Base-by-base conservation (phyloP, 2,797 vertebrate species). In the Alca torda region DNA sequence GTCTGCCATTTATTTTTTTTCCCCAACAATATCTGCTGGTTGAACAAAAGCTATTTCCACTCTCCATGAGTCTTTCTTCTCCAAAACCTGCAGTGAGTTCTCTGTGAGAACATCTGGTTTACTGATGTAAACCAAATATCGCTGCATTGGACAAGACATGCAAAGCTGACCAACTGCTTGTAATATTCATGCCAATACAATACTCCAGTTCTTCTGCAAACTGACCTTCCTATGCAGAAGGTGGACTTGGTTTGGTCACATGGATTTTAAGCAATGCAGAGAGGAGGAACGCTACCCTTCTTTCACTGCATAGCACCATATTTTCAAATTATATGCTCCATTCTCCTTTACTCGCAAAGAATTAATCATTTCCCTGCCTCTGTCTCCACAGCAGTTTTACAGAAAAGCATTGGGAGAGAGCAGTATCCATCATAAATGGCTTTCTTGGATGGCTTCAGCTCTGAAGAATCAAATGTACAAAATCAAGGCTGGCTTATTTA, bases 401-500 rank as follows among this genome's bases (percentile, higher is more conserved):
- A 12, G 69, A 73, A 89, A 89, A 84, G 7, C 46, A 30, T 9
- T 54, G 57, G 15, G 39, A 93, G 43, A 90, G 11, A 48, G 33
- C 18, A 46, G 16, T 59, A 69, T 30, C 64, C 25, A 24, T 54
- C 65, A 74, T 59, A 88, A 87, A 73, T 37, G 19, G 3, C 21
- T 84, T 87, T 75, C 51, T 82, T 51, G 77, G 7, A 35, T 86
- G 46, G 61, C 69, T 88, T 96, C 65, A 57, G 12, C 14, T 93
- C 80, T 56, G 59, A 91, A 91, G 61, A 95, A 86, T 84, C 63
- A 84, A 94, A 95, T 84, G 48, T 79, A 88, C 63, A 90, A 89
- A 94, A 91, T 76, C 59, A 88, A 92, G 74, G 4, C 70, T 92
- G 67, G 43, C 53, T 96, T 84, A 84, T 88, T 95, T 82, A 77